phyloP scores from a whole-genome alignment of 2,113 vertebrate genomes.

The Vanacampus margaritifer region DNA sequence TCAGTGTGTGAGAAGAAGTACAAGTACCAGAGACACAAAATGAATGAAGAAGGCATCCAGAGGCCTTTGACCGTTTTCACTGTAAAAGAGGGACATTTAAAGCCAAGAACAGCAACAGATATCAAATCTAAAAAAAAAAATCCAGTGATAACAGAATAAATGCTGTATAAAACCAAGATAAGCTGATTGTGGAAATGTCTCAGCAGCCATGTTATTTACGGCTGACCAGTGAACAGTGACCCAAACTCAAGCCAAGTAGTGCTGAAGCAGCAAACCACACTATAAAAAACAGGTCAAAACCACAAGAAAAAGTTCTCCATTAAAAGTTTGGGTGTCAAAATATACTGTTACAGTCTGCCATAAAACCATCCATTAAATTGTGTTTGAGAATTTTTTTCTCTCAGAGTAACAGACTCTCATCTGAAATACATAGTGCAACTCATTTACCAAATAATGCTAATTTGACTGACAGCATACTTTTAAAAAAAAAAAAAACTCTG shows the following conservation, averaged over 20 bases:
- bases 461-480: not conserved
- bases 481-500: no score
- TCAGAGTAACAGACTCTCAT: not conserved
- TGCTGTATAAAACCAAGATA: not conserved
- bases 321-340: not conserved
- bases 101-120: not conserved
- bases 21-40: not conserved
- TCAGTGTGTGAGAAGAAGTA: not conserved
- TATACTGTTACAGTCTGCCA: not conserved
- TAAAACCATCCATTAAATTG: not conserved
- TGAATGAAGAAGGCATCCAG: not conserved
- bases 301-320: not conserved
- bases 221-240: not conserved
- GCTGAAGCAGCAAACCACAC: not conserved
- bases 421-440: not conserved
- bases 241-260: not conserved
- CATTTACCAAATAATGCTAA: not conserved
- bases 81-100: not conserved
- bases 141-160: not conserved
- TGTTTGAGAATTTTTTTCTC: not conserved
- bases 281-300: not conserved
- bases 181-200: not conserved
- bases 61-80: not conserved
- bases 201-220: not conserved
- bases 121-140: not conserved